Base-by-base conservation (phyloP, 2,888 invertebrate genomes). In the Calliopum simillimum region DNA sequence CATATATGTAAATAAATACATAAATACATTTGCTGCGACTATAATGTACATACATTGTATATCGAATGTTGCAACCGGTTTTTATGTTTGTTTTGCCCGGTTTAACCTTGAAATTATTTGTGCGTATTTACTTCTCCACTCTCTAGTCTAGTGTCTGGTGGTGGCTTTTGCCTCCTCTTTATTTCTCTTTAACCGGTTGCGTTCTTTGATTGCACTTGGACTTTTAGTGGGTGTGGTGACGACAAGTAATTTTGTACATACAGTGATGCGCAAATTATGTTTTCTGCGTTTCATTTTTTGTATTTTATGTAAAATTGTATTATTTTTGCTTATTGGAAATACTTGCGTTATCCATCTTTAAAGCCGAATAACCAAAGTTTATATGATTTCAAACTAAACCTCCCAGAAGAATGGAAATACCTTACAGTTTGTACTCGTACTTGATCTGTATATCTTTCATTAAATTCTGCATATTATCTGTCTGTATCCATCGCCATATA, bases 41-140 rank as follows among this genome's bases (percentile, higher is more conserved):
- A 33, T 64, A 33, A 8, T 33, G 44, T 56, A 25, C 19, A 59
- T 51, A 63, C 46, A 63, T 63, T 25, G 51, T 51, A 63, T 33
- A 63, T 63, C 47, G 51, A 25, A 47, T 70, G 58, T 59, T 72
- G 64, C 67, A 72, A 72, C 72, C 72, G 72, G 72, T 71, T 72
- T 74, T 82, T 75, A 79, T 78, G 79, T 81, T 81, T 80, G 78
- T 80, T 83, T 81, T 79, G 82, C 76, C 82, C 82, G 80, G 80
- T 79, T 82, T 82, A 82, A 82, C 82, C 82, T 82, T 82, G 82
- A 82, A 82, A 79, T 72, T 63, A 63, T 77, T 74, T 69, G 55
- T 65, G 55, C 51, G 59, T 67, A 43, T 61, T 66, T 62, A 16
- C 49, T 61, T 63, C 67, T 69, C 67, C 56, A 66, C 51, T 64